A percentile compares a stretch with the other conserved stretches of the same genome.
These are phyloP conservation scores for Coendou prehensilis DNA, from an alignment of 2,797 vertebrate genomes.

Conservation along the genomic window DNA sequence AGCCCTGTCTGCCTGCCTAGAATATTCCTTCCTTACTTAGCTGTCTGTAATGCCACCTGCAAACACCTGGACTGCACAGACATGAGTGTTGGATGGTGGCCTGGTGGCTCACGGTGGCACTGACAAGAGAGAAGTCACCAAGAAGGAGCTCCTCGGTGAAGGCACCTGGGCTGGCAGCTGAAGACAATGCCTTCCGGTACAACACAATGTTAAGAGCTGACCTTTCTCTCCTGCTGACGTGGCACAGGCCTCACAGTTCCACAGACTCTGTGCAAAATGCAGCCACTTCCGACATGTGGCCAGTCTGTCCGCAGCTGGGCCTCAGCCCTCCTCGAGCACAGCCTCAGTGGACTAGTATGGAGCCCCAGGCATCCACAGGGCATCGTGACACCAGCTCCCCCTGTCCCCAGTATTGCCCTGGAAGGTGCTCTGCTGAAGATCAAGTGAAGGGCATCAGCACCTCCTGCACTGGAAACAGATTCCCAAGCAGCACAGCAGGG, in stretches of 20 bases:
- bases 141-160: not conserved
- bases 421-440: not conserved
- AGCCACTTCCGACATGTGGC: not conserved
- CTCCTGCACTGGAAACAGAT: not conserved
- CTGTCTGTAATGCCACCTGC: not conserved
- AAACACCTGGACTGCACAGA: not conserved
- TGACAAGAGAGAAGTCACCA: not conserved
- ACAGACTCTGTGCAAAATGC: not conserved
- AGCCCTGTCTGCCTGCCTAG: no score
- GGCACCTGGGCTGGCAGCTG: not conserved
- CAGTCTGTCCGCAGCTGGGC: not conserved
- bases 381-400: accelerated
- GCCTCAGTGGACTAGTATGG: no score
- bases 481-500: not conserved
- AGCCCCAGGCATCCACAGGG: not conserved
- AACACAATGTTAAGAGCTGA: not conserved
- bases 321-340: not conserved
- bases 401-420: no score
- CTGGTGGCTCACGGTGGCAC: not conserved
- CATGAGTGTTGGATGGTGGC: not conserved
- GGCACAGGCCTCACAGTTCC: not conserved
- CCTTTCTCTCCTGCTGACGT: not conserved
- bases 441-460: not conserved
- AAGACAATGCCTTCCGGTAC: not conserved
- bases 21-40: no score